phyloP scores from a whole-genome alignment of 2,888 invertebrate species.

The Stenurella melanura region DNA sequence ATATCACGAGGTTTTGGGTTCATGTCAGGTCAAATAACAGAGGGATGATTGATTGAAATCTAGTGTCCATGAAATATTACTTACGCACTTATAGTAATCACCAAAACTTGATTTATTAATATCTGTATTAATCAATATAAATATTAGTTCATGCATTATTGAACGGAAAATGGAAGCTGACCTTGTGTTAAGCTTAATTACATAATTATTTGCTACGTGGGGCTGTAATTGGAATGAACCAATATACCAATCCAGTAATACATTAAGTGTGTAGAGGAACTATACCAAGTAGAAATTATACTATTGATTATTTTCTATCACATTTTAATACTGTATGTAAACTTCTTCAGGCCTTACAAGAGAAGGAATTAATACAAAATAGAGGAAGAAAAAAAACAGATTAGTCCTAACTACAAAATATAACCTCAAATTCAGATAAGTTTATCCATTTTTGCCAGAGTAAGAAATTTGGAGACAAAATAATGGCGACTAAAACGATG shows the following conservation, averaged over 20 bases:
- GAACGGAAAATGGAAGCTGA: background rate
- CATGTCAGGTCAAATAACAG: conserved; percentile 38
- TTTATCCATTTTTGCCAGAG: too few species aligned
- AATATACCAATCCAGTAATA: background rate
- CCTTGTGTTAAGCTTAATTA: conserved; percentile 8
- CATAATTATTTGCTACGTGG: conserved; percentile 5
- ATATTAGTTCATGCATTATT: conserved; percentile 16
- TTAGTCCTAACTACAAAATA: too few species aligned
- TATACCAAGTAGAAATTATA: too few species aligned
- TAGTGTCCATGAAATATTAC: conserved; percentile 48
- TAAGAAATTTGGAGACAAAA: too few species aligned
- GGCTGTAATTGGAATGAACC: background rate
- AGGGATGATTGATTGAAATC: conserved; percentile 52
- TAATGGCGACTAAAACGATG: too few species aligned
- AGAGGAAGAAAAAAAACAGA: too few species aligned
- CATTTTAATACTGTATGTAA: too few species aligned
- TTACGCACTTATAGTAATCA: conserved; percentile 48
- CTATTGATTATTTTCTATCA: too few species aligned
- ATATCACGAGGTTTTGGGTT: conserved; percentile 32
- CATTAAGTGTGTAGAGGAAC: too few species aligned
- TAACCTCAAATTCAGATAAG: too few species aligned
- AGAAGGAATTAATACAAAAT: too few species aligned
- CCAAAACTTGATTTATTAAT: conserved; percentile 39
- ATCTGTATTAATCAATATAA: conserved; percentile 23
- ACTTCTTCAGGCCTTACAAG: too few species aligned